Evolutionary conservation across 2,797 vertebrate species (phyloP), one percentile per base, ranked within the genome.

Genomic region (Sitta carolinensis): DNA sequence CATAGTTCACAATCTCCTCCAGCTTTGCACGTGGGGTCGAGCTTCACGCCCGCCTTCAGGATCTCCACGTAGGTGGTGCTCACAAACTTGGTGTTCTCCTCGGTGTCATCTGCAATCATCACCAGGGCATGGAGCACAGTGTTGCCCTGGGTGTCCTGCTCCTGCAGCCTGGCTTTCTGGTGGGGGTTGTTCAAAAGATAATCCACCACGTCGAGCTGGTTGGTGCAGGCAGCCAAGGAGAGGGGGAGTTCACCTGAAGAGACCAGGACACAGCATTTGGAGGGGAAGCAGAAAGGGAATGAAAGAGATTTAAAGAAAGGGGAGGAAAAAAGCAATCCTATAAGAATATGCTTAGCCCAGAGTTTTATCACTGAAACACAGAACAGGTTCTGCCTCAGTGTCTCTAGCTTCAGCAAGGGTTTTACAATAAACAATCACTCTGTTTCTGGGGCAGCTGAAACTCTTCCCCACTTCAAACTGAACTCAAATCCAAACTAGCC

Each of bases 171-270:
- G n/a, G 98, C 98, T 3, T 80, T 96, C 83, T 98, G 95, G 95
- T 98, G 94, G 1, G 96, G 95, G 69, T 99, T 99, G 45, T 98
- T 96, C 89, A 99, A 84, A 22, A 99, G 98, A 62, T 98, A 99
- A 43, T 98, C 97, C 66, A 99, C 98, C 51, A 99, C 78, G 0
- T 98, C 97, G 8, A 97, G 97, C 93, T 99, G 99, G 97, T 99
- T 99, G 95, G 99, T 99, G 89, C 99, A 99, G 16, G 98, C 99
- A 5, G 99, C 99, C 97, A 99, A 97, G 32, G 99, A 99, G 50
- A 99, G 97, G 15, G 99, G 99, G 47, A 99, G 97, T 96, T 99
- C 99, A 18, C 99, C 99, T 99, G 73, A 15, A 80, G 73, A 63
- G 17, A 70, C 8, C 26, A 42, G 51, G 36, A 11, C 26, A 67